These are phyloP conservation scores for Cyanoliseus patagonus DNA, from an alignment of 2,113 vertebrate genomes.

Conservation along the genomic window DNA sequence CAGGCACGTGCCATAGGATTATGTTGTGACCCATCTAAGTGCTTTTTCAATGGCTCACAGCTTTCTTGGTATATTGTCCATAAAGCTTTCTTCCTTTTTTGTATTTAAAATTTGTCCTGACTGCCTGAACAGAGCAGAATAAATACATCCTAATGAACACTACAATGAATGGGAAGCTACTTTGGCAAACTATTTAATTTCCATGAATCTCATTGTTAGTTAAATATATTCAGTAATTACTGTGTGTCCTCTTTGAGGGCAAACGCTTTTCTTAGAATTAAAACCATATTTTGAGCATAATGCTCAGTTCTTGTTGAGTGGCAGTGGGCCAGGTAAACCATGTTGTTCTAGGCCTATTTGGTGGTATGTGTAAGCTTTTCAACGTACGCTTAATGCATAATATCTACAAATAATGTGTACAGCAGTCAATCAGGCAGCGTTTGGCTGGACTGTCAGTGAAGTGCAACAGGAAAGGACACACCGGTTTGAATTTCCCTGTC, in stretches of 20 bases:
- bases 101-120: not conserved
- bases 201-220: not conserved
- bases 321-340: not conserved
- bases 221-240: not conserved
- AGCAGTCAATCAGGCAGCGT: not conserved
- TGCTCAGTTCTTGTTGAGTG: not conserved
- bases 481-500: not conserved
- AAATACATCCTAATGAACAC: not conserved
- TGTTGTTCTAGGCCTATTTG: not conserved
- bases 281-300: not conserved
- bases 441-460: not conserved
- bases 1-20: not conserved
- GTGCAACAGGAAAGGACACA: not conserved
- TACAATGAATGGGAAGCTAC: not conserved
- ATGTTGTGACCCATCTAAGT: not conserved
- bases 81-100: not conserved
- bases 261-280: not conserved
- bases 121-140: not conserved
- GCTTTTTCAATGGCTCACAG: not conserved
- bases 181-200: not conserved
- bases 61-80: not conserved
- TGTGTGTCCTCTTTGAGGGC: not conserved
- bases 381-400: rapidly evolving
- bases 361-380: not conserved
- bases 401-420: not conserved